Conservation (phyloP, 2,888 invertebrate genomes). For the Acleris holmiana region DNA sequence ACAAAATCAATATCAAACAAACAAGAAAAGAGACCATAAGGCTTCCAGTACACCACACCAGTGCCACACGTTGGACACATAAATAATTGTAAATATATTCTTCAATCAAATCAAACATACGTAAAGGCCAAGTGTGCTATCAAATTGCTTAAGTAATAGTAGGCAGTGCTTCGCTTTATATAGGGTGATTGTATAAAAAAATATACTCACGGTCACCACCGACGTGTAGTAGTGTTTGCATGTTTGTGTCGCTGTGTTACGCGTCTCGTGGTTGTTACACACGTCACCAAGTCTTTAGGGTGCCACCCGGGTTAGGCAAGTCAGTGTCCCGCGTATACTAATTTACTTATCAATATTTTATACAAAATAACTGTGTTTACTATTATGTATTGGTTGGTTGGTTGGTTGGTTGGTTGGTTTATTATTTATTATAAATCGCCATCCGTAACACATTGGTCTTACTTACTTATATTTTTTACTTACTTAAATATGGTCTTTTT, state of each 20-base stretch:
- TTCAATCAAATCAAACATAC: slow-evolving; percentile 12
- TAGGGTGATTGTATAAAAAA: slow-evolving; percentile 52
- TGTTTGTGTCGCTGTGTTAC: slow-evolving; percentile 54
- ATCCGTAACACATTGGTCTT: neutral
- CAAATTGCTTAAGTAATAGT: slow-evolving; percentile 42
- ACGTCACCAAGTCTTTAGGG: neutral
- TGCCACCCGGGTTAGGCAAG: neutral
- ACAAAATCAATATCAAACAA: slow-evolving; percentile 10
- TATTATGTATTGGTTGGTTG: too few relatives aligned
- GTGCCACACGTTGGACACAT: slow-evolving; percentile 12
- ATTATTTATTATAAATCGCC: too few relatives aligned
- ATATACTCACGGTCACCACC: slow-evolving; percentile 73
- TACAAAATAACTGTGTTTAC: slow-evolving; percentile 9
- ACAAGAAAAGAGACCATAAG: slow-evolving; percentile 4
- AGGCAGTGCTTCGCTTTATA: slow-evolving; percentile 58
- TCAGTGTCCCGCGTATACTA: neutral
- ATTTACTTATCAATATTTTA: slow-evolving; percentile 21
- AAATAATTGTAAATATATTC: slow-evolving; percentile 14
- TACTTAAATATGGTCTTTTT: slow-evolving; percentile 4
- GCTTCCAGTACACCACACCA: slow-evolving; percentile 25
- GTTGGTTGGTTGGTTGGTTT: too few relatives aligned
- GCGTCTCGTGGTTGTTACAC: slow-evolving; percentile 67
- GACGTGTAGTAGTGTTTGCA: slow-evolving; percentile 61
- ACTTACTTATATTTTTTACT: slow-evolving; percentile 5
- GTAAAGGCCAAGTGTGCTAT: slow-evolving; percentile 30